Conservation (phyloP, 2,797 vertebrate species). For the Sylvia borin region DNA sequence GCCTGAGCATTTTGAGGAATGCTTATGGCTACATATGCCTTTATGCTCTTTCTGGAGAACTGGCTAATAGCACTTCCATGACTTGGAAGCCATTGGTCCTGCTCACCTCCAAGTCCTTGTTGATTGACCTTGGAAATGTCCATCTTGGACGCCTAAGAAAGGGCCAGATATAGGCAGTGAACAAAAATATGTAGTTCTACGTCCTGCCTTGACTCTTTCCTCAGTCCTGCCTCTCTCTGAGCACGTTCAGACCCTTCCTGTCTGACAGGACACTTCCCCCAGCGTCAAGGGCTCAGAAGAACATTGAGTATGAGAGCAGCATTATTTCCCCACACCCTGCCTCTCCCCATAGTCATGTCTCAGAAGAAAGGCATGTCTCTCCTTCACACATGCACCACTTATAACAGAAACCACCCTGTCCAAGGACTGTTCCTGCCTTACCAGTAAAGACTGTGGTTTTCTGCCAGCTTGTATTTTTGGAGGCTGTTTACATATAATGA, state of each 20-base stretch:
- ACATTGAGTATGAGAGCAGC: not conserved
- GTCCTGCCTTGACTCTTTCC: not conserved
- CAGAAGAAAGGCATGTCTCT: slow-evolving; percentile 9
- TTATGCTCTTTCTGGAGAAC: not conserved
- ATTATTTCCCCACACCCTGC: not conserved
- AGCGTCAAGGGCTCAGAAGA: not conserved
- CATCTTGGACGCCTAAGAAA: not conserved
- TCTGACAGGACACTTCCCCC: not conserved
- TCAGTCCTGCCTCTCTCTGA: not conserved
- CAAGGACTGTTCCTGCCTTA: not conserved
- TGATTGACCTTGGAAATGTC: not conserved
- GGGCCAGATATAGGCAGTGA: not conserved
- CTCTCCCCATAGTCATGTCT: not conserved
- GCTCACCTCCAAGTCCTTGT: not conserved
- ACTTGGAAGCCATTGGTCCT: not conserved
- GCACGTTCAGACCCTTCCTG: not conserved
- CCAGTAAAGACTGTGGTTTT: not conserved
- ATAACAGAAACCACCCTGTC: not conserved
- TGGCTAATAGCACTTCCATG: not conserved
- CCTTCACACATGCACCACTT: not conserved
- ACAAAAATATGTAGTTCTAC: not conserved
- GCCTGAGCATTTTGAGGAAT: not conserved
- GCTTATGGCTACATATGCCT: not conserved
- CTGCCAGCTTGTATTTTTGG: not conserved
- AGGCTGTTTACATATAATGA: not conserved